Base-by-base conservation (phyloP, 2,797 vertebrate genomes). In the Coendou prehensilis region DNA sequence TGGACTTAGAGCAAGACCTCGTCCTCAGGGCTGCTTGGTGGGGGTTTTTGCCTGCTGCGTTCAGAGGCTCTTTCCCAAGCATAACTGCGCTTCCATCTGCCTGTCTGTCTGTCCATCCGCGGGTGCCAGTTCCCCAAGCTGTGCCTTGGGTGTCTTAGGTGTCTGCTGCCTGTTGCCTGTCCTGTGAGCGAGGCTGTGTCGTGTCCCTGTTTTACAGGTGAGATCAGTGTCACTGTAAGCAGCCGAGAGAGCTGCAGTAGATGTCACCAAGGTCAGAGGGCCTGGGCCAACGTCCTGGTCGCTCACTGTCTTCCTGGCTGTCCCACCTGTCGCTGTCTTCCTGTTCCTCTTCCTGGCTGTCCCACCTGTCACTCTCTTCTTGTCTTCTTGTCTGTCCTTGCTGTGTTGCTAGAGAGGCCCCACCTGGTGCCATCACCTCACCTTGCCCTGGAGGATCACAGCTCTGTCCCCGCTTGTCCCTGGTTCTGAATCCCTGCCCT, bases 241-340 rank as follows among this genome's bases (percentile, higher is more conserved):
- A 6, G 30, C 23, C 52, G 18, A 30, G n/a, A 82, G 71, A 84
- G 84, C 82, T 4, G 2, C 18, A 15, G 33, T 4, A 13, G 33
- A 57, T 3, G 4, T 52, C n/a, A 63, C 22, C 15, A 37, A 78
- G 87, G 37, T 11, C 85, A 76, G 33, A 56, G 85, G 79, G 47
- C 2, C 4, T 2, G 2, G 11, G 73, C 28, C 2, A 0, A 5
- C 17, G 67, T 50, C 54, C 47, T 50, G 45, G 45, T 2, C 1
- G 1, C 78, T 91, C 52, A 17, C 63, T 33, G 33, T 22, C 28
- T 2, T 1, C n/a, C 23, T 81, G 45, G 33, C 57, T 52, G 2
- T 41, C 37, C 26, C 17, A 37, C 64, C 33, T 20, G 17, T 18
- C 64, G 18, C 64, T 15, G 33, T 30, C 64, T 67, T 64, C 26